These are phyloP conservation scores for Drosophila nannoptera DNA, from an alignment of 1,140 invertebrate species.

Conservation along the genomic window DNA sequence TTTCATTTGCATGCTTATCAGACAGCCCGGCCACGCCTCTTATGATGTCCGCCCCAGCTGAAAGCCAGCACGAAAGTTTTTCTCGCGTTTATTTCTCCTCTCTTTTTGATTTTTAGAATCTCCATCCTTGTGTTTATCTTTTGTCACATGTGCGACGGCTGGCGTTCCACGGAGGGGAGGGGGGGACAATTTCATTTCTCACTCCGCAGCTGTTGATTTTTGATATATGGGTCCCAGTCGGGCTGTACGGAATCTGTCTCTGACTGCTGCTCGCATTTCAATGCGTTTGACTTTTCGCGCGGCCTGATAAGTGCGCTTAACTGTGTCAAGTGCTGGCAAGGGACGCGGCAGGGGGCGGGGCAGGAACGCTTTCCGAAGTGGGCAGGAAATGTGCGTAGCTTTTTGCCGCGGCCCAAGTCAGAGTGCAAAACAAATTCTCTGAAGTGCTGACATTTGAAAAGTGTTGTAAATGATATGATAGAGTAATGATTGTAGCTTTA, in stretches of 20 bases:
- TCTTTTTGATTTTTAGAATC: conserved; percentile 62
- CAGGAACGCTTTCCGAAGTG: conserved; percentile 50
- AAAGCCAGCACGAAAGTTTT: conserved; percentile 68
- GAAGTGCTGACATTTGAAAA: conserved; percentile 34
- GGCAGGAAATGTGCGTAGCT: conserved; percentile 59
- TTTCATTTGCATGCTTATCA: conserved; percentile 76
- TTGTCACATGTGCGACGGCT: conserved; percentile 61
- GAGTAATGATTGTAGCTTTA: conserved; percentile 31
- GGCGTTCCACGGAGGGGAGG: conserved; percentile 4
- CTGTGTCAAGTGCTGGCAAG: conserved; percentile 53
- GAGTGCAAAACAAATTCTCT: conserved; percentile 39
- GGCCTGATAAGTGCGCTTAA: conserved; percentile 57
- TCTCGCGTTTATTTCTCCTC: conserved; percentile 31
- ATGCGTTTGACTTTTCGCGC: conserved; percentile 66
- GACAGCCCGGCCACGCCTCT: conserved; percentile 48
- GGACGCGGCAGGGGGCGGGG: not conserved
- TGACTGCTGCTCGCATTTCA: conserved; percentile 54
- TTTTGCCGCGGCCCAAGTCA: conserved; percentile 47
- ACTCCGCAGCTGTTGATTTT: conserved; percentile 70
- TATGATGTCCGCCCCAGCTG: too few species aligned
- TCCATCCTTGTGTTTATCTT: conserved; percentile 68
- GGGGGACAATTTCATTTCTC: conserved; percentile 29
- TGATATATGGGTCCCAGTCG: conserved; percentile 70
- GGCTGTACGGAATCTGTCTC: conserved; percentile 54
- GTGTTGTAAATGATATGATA: conserved; percentile 40